Evolutionary conservation across 1,140 invertebrate species (phyloP).

Genomic region (Dendroctonus ponderosae): DNA sequence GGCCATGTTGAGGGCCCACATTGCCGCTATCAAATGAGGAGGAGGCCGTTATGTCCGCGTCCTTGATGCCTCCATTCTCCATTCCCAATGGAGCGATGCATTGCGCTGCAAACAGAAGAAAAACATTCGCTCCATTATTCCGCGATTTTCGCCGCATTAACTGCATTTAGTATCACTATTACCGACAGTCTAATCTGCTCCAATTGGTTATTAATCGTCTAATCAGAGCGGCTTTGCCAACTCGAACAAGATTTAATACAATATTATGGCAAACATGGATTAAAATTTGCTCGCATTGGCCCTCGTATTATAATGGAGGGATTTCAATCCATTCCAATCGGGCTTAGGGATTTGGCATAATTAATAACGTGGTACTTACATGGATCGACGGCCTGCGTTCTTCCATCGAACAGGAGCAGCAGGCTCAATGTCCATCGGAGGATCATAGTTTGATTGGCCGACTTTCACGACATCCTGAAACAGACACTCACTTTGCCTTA

Average conservation of each 20-base stretch:
- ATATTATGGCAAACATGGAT: conserved; percentile 3
- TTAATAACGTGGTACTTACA: conserved; percentile 1
- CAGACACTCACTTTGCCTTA: too few relatives aligned
- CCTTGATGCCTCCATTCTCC: conserved; percentile 84
- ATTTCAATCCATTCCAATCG: too few relatives aligned
- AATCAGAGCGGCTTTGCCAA: conserved; percentile 16
- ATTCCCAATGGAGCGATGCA: conserved; percentile 85
- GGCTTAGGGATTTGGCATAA: too few relatives aligned
- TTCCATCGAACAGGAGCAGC: background rate
- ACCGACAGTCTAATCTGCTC: conserved; percentile 21
- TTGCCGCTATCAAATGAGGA: conserved; percentile 88
- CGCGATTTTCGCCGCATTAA: too few relatives aligned
- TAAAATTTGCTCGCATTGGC: too few relatives aligned
- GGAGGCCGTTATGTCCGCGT: conserved; percentile 80
- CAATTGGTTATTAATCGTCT: conserved; percentile 28
- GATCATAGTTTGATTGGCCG: background rate
- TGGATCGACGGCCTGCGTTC: conserved; percentile 11
- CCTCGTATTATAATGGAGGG: too few relatives aligned
- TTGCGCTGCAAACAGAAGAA: conserved; percentile 62
- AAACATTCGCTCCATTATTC: background rate
- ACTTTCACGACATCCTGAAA: too few relatives aligned
- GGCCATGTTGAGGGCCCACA: conserved; percentile 87
- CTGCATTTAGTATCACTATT: conserved; percentile 9
- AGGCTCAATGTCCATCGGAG: background rate
- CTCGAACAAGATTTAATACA: conserved; percentile 11